Evolutionary conservation across 2,888 invertebrate species (phyloP).

Genomic region (Lithophane leautieri): DNA sequence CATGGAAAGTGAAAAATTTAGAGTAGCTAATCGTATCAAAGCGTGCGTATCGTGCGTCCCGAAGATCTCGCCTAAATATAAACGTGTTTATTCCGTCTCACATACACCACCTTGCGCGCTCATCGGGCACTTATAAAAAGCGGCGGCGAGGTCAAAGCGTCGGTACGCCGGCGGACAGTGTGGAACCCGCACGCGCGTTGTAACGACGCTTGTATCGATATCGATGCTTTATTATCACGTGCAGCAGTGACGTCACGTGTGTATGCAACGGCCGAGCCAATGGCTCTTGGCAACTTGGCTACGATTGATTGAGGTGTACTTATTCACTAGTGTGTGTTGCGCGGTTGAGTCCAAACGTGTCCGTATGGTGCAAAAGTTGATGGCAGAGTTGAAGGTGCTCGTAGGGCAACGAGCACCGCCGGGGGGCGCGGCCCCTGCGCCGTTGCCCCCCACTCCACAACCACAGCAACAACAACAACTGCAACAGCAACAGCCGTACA

Average conservation of each 20-base stretch:
- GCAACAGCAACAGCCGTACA: constrained; percentile 76
- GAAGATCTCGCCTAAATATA: constrained; percentile 85
- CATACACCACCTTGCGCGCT: constrained; percentile 85
- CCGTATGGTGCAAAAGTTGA: constrained; percentile 89
- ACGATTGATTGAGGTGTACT: constrained; percentile 80
- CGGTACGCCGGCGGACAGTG: constrained; percentile 83
- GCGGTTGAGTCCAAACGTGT: constrained; percentile 84
- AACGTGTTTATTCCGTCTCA: constrained; percentile 81
- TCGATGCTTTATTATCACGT: constrained; percentile 86
- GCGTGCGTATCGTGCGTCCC: constrained; percentile 75
- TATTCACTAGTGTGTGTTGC: constrained; percentile 84
- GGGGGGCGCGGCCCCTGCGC: constrained; percentile 74
- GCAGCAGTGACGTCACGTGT: constrained; percentile 84
- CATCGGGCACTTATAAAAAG: constrained; percentile 89
- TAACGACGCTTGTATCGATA: constrained; percentile 85
- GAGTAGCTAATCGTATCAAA: constrained; percentile 60
- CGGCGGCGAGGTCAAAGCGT: constrained; percentile 86
- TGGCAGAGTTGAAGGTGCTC: constrained; percentile 90
- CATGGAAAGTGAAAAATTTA: constrained; percentile 54
- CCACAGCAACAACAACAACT: constrained; percentile 62
- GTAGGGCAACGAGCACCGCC: constrained; percentile 88
- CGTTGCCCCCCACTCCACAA: constrained; percentile 75
- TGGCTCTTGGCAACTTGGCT: constrained; percentile 86
- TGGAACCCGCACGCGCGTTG: constrained; percentile 86
- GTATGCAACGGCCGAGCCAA: constrained; percentile 86